These are phyloP conservation scores for Aricia agestis DNA, from an alignment of 1,140 invertebrate species.

Conservation along the genomic window DNA sequence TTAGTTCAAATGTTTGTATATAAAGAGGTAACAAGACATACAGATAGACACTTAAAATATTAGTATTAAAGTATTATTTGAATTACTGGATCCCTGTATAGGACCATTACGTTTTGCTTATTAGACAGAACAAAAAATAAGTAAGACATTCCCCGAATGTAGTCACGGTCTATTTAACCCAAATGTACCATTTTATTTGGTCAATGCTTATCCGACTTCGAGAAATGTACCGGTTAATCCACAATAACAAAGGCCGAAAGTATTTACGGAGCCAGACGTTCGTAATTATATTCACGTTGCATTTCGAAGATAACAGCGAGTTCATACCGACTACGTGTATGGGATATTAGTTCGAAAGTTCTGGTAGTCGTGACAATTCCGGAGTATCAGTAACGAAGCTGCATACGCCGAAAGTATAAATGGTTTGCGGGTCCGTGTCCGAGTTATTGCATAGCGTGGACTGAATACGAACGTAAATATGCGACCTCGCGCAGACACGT, in stretches of 20 bases:
- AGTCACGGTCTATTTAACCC: background rate
- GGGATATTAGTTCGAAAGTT: slow-evolving; percentile 22
- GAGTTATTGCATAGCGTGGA: slow-evolving; percentile 34
- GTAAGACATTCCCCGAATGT: background rate
- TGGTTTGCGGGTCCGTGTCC: slow-evolving; percentile 34
- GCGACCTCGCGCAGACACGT: background rate
- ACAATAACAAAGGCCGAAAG: too few species aligned
- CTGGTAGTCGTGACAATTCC: slow-evolving; percentile 23
- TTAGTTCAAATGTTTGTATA: too few species aligned
- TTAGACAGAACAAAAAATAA: background rate
- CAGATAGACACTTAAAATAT: too few species aligned
- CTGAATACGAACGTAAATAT: slow-evolving; percentile 21
- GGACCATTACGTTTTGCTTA: background rate
- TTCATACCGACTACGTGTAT: slow-evolving; percentile 17
- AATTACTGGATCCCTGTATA: too few species aligned
- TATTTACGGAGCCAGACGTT: background rate
- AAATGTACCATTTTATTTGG: background rate
- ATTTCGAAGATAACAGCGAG: slow-evolving; percentile 16
- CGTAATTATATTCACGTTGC: slow-evolving; percentile 11
- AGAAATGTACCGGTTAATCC: background rate
- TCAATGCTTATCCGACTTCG: background rate
- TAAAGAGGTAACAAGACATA: too few species aligned
- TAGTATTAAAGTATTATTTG: too few species aligned
- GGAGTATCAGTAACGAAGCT: slow-evolving; percentile 31
- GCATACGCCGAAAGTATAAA: slow-evolving; percentile 36